These are phyloP conservation scores for Drosophila nigrodunni DNA, from an alignment of 1,140 invertebrate genomes.

Conservation along the genomic window DNA sequence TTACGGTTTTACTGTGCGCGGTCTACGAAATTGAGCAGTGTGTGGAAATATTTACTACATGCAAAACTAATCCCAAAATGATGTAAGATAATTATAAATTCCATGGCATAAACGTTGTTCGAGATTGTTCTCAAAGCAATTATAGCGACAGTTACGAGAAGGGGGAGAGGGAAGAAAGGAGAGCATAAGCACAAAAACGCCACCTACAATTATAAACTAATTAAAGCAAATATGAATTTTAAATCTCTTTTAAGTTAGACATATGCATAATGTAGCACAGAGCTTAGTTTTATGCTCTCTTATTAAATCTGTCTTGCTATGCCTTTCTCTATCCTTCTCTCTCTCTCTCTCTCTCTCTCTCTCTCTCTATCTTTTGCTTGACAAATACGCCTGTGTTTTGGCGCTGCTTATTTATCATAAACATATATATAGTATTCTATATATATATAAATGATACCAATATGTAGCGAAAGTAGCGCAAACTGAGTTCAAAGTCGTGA, in stretches of 20 bases:
- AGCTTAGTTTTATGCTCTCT: no score
- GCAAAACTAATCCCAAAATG: no score
- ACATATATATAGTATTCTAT: no score
- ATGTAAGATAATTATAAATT: no score
- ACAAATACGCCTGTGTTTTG: not conserved
- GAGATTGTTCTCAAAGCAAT: no score
- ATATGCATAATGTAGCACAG: not conserved
- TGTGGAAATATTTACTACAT: no score
- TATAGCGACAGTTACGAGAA: no score
- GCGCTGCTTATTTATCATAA: not conserved
- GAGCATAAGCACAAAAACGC: not conserved
- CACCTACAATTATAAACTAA: conserved; percentile 16
- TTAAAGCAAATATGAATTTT: conserved; percentile 14
- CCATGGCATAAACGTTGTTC: no score
- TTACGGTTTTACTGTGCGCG: no score
- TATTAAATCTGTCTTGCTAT: not conserved
- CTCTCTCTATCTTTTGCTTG: not conserved
- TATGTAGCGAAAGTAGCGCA: conserved; percentile 7
- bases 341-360: not conserved
- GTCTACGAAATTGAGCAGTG: no score
- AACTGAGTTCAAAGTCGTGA: not conserved
- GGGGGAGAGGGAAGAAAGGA: not conserved
- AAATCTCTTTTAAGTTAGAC: conserved; percentile 2
- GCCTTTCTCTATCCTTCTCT: no score
- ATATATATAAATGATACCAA: no score